Evolutionary conservation across 2,888 invertebrate species (phyloP), one percentile per base, ranked within the genome.

Genomic region (Venustoraphidia nigricollis): DNA sequence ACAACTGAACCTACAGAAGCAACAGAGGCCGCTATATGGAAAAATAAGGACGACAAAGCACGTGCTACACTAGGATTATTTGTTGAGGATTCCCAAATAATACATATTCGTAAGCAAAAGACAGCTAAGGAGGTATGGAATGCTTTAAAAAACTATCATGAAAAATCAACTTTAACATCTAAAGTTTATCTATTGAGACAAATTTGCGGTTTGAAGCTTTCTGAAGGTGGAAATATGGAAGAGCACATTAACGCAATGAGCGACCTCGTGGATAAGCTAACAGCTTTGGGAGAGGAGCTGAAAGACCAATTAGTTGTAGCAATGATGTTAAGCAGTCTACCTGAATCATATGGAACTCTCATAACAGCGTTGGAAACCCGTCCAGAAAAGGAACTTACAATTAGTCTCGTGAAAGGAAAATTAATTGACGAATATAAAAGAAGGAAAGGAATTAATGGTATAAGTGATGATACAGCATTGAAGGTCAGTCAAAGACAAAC

Each of bases 261-360:
- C n/a, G 46, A 53, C 38, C 34, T 54, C 9, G 49, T 55, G 8
- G 45, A 53, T 17, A 53, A 52, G 36, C 37, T 54, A 36, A 43
- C 48, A 2, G 54, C 55, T 6, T 41, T 55, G 0, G 55, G 54
- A 4, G 50, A 54, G 34, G 41, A 48, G 34, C 43, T 55, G 10
- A 50, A 41, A 14, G 56, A 56, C 17, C 44, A 52, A 35, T 39
- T 53, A 9, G 11, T 54, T 4, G 51, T 53, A 1, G 52, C 54
- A n/a, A 54, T 56, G 49, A 36, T 57, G 11, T 42, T 58, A 8
- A 49, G 54, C 11, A 58, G 56, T 44, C 36, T 56, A 3, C 55
- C 56, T 5, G 55, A 56, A 10, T 48, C 55, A 8, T 59, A 57
- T 41, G 50, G 51, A 36, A 54, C 52, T 4, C 41, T 58, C 2